These are phyloP conservation scores for Centropyge bicolor DNA, from an alignment of 2,797 vertebrate species.

Conservation along the genomic window DNA sequence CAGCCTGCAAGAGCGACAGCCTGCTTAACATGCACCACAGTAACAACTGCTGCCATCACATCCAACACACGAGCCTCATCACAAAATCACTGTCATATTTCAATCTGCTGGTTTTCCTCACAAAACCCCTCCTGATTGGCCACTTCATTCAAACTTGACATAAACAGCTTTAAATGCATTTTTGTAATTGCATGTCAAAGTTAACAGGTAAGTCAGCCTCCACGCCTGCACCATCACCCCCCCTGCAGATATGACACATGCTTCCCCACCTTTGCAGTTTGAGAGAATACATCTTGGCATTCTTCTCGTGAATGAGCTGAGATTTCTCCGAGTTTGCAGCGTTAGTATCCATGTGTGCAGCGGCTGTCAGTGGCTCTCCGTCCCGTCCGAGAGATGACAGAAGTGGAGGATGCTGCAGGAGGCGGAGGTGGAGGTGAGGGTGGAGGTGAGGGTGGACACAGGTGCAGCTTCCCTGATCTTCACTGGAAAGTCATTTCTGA, in stretches of 20 bases:
- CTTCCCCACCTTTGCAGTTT: conserved; percentile 82
- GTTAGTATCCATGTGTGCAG: conserved; percentile 78
- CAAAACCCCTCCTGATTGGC: background rate
- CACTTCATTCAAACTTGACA: conserved; percentile 11
- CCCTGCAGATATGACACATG: background rate
- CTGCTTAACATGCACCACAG: conserved; percentile 59
- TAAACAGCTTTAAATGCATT: background rate
- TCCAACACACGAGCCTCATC: background rate
- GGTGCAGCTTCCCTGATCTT: conserved; percentile 42
- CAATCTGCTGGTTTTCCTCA: background rate
- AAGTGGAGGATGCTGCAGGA: conserved; percentile 38
- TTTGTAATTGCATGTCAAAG: background rate
- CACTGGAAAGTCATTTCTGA: conserved; percentile 60
- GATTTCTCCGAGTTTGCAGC: conserved; percentile 85
- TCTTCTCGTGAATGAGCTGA: conserved; percentile 85
- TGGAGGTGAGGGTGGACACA: conserved; percentile 1
- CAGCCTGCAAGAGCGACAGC: conserved; percentile 48
- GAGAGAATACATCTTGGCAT: conserved; percentile 83
- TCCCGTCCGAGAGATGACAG: conserved; percentile 14
- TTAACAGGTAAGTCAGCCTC: conserved; percentile 1
- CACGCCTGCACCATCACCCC: too few relatives aligned
- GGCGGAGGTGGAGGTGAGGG: conserved; percentile 14
- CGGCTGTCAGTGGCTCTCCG: background rate
- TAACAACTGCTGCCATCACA: conserved; percentile 43
- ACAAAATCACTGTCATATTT: background rate